Evolutionary conservation across 1,140 invertebrate genomes (phyloP), one percentile per base, ranked within the genome.

Genomic region (Tetramorium parvispinum): DNA sequence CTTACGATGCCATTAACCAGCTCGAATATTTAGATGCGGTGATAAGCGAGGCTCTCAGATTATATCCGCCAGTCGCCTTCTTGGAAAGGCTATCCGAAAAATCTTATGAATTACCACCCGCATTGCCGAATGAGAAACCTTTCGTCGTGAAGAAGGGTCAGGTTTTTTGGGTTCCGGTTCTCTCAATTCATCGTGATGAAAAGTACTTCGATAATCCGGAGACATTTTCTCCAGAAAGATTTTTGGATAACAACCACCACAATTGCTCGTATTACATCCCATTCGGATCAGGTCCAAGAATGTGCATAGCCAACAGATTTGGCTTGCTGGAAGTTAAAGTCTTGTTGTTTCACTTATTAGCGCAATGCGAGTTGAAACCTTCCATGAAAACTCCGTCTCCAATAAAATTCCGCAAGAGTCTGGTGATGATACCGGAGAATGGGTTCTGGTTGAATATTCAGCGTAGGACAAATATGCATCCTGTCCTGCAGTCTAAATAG

Each of bases 31-130:
- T 96, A 82, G 95, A 96, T 27, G 95, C 94, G 92, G 93, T 96
- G 8, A 61, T 95, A 49, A 90, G 93, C 87, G 97, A 97, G 92
- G 94, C 96, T 0, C 88, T 97, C 37, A 92, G 97, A 27, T 95
- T 96, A 71, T 96, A 96, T 95, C 96, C 96, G 0, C 91, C 95
- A 0, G 94, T 94, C 4, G 87, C 94, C 6, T 91, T 93, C 11
- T 85, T 95, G 3, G 95, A 96, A 85, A 92, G 96, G 49, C 68
- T 93, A 18, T 96, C 95, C 65, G 94, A 93, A 7, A 95, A 96
- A 91, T 85, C 91, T 11, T 96, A 96, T 90, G 79, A 89, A 65
- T 55, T 77, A 49, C 93, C 63, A 11, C 86, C 87, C 2, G 8
- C 85, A 4, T 27, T 86, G 4, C 85, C 86, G 0, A 49, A 49